Base-by-base conservation (phyloP, 2,113 vertebrate genomes). In the Xiphophorus couchianus region DNA sequence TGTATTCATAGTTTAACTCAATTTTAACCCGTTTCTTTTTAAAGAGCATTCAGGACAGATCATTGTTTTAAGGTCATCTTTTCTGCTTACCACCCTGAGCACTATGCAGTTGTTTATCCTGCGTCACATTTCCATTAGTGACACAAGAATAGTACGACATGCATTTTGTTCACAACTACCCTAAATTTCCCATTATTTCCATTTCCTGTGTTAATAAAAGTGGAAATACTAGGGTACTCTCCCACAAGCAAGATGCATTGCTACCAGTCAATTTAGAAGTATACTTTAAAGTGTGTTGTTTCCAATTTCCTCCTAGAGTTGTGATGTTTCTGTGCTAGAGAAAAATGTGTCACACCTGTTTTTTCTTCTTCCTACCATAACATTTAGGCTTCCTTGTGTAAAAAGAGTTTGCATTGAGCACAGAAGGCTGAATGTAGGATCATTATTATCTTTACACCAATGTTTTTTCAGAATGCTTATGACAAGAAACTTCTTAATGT, bases 241-340 rank as follows among this genome's bases (percentile, higher is more conserved):
- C 63, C 54, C 54, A 69, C 61, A 68, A 75, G 70, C 33, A 74
- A 79, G 73, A 81, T 77, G 61, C 66, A 69, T 74, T 81, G 63
- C 77, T 76, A 71, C 85, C 78, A 66, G 11, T 63, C 84, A 73
- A 77, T 72, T 84, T 74, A 42, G 44, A 28, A 60, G 39, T 30
- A 71, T 69, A 62, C 31, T 64, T 30, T 62, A 76, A 84, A 85
- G 87, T 82, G 81, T 84, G 66, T 69, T 80, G 74, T 87, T 84
- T 80, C 85, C 84, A 86, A 78, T 89, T 85, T 90, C 84, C 84
- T 84, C 77, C 68, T 58, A 33, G 29, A 37, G 58, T 71, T 28
- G 30, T 68, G 72, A 62, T 76, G 66, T 66, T 83, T 80, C 65
- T 74, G 63, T 69, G 69, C 69, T 2, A 4, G 48, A 33, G 58